phyloP scores from a whole-genome alignment of 2,797 vertebrate species.

The Pygocentrus nattereri region DNA sequence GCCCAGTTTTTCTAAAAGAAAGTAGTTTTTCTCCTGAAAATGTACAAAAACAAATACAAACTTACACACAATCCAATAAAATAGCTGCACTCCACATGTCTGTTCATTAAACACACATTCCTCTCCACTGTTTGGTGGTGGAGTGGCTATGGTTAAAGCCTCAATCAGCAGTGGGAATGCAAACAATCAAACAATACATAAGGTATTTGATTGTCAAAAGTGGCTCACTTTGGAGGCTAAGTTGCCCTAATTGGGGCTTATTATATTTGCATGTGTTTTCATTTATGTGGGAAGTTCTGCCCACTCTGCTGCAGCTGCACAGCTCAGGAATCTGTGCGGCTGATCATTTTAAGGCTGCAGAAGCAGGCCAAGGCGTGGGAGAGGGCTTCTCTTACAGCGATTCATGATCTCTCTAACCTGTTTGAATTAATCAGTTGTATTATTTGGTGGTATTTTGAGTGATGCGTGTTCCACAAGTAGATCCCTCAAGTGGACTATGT shows the following conservation, averaged over 20 bases:
- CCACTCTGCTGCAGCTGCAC: slow-evolving; percentile 9
- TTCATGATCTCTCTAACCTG: neutral
- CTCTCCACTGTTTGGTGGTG: slow-evolving; percentile 3
- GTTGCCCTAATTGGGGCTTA: slow-evolving; percentile 27
- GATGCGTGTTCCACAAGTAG: neutral
- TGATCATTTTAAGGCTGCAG: neutral
- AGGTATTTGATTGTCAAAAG: slow-evolving; percentile 30
- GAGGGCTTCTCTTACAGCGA: neutral
- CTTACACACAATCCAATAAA: slow-evolving; percentile 26
- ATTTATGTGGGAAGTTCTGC: slow-evolving; percentile 30
- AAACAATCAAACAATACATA: slow-evolving; percentile 16
- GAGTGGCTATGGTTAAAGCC: neutral
- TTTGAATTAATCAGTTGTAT: neutral
- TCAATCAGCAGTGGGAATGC: slow-evolving; percentile 2
- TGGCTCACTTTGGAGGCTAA: neutral
- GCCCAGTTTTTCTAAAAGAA: no score
- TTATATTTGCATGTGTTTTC: slow-evolving; percentile 44
- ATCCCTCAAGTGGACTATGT: slow-evolving; percentile 18
- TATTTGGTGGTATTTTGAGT: neutral
- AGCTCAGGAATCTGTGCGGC: neutral
- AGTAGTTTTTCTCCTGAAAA: neutral
- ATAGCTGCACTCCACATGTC: slow-evolving; percentile 23
- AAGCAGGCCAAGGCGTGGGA: slow-evolving; percentile 8
- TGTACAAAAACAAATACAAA: neutral
- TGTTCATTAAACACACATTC: slow-evolving; percentile 28